Conservation (phyloP, 2,113 vertebrate species). For the Romanogobio albipinnatus region DNA sequence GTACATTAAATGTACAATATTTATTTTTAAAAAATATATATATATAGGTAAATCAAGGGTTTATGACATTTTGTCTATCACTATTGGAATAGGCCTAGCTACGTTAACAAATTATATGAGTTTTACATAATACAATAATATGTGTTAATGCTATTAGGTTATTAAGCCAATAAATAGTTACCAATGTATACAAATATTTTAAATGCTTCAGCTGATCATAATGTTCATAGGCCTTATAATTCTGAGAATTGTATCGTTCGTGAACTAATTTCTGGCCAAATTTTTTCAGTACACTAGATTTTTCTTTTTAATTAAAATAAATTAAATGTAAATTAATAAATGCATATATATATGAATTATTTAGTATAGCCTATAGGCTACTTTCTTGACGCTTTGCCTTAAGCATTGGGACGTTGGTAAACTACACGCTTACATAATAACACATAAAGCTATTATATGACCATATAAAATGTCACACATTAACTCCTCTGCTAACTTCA, state of each 20-base stretch:
- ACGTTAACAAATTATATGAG: background rate
- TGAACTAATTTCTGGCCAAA: background rate
- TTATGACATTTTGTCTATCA: background rate
- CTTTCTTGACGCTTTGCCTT: background rate
- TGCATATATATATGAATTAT: background rate
- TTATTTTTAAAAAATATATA: background rate
- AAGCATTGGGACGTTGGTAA: background rate
- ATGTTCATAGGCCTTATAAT: background rate
- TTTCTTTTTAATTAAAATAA: background rate
- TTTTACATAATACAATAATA: background rate
- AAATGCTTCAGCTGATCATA: background rate
- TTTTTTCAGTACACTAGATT: background rate
- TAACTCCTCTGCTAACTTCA: background rate
- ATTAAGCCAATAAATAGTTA: background rate
- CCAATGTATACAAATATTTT: background rate
- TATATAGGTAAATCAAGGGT: background rate
- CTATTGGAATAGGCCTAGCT: background rate
- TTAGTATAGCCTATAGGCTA: background rate
- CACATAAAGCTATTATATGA: background rate
- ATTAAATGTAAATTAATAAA: background rate
- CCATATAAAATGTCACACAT: slow-evolving; percentile 20
- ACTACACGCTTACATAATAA: slow-evolving; percentile 7
- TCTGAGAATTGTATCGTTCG: background rate
- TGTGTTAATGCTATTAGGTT: background rate
- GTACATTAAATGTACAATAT: background rate